Evolutionary conservation across 1,140 invertebrate species (phyloP).

Genomic region (Halesus radiatus): DNA sequence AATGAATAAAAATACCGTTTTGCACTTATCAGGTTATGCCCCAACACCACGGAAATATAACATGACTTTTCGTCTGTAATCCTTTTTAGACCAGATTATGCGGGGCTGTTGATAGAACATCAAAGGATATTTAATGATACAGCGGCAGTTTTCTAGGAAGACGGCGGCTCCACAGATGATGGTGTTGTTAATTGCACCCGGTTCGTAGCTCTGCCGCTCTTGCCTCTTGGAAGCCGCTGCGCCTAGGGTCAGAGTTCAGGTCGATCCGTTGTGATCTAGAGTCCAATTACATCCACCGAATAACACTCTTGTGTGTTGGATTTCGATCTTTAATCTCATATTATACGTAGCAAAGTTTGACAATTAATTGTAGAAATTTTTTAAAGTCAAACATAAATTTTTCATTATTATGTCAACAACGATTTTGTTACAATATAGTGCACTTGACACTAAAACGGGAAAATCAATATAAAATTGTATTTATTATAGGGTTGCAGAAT

Average conservation of each 20-base stretch:
- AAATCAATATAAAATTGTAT: no score
- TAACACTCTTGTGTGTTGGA: conserved; percentile 6
- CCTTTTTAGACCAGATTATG: background rate
- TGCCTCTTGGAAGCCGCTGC: conserved; percentile 12
- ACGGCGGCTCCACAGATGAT: background rate
- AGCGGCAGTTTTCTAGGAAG: conserved; percentile 1
- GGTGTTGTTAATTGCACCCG: background rate
- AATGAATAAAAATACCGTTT: no score
- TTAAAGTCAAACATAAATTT: no score
- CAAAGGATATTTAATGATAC: background rate
- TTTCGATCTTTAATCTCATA: conserved; percentile 28
- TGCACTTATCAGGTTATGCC: no score
- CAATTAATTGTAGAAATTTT: no score
- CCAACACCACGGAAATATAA: no score
- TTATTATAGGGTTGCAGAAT: no score
- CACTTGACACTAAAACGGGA: no score
- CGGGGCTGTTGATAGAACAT: background rate
- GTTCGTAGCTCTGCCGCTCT: background rate
- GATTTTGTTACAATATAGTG: no score
- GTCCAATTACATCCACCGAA: conserved; percentile 28
- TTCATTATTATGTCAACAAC: no score
- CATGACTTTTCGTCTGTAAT: no score
- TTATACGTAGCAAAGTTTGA: no score
- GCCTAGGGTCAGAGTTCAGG: background rate
- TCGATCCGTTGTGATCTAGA: conserved; percentile 26